These are phyloP conservation scores for Ectemnius lituratus DNA, from an alignment of 2,888 invertebrate genomes.

Conservation along the genomic window DNA sequence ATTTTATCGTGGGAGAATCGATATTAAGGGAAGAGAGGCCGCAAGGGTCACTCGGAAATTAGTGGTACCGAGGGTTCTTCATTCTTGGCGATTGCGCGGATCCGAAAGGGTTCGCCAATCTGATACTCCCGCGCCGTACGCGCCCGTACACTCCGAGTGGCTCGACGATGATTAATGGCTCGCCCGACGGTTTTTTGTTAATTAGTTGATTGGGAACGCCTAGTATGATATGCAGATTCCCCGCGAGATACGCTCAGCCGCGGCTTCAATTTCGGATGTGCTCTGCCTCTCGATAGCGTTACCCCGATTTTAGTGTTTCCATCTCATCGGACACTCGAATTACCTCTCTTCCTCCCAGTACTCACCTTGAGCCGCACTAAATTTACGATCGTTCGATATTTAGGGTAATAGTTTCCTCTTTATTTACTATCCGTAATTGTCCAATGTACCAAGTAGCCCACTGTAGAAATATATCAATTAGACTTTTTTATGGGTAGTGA, in stretches of 20 bases:
- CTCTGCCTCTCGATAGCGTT: constrained; percentile 59
- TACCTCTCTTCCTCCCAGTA: background rate
- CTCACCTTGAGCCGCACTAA: background rate
- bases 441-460: constrained; percentile 24
- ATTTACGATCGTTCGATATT: background rate
- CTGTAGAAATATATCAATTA: constrained; percentile 27
- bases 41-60: constrained; percentile 64
- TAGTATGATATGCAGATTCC: constrained; percentile 77
- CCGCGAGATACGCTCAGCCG: constrained; percentile 66
- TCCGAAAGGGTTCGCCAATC: constrained; percentile 74
- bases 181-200: constrained; percentile 73
- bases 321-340: constrained; percentile 15
- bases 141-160: constrained; percentile 59
- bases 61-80: constrained; percentile 59
- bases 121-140: constrained; percentile 67
- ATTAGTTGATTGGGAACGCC: constrained; percentile 77
- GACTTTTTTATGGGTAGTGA: constrained; percentile 32
- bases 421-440: background rate
- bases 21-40: constrained; percentile 39
- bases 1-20: constrained; percentile 31
- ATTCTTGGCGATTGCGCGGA: constrained; percentile 57
- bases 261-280: constrained; percentile 65
- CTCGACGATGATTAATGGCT: constrained; percentile 74
- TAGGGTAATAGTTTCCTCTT: constrained; percentile 12
- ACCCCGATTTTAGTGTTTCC: constrained; percentile 56